phyloP scores from a whole-genome alignment of 2,113 vertebrate genomes.

The Nymphicus hollandicus region DNA sequence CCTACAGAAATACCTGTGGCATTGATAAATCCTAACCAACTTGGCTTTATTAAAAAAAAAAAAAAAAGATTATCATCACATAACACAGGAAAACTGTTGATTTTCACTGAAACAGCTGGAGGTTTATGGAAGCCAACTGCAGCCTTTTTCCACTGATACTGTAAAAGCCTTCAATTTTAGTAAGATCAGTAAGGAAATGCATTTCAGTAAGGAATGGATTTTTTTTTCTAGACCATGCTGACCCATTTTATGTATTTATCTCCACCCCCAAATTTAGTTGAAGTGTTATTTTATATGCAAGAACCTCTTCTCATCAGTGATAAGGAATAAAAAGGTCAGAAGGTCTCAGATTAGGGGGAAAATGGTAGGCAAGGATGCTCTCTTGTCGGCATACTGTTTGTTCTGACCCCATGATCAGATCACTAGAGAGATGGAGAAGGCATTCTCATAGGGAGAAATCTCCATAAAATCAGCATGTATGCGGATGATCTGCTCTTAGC shows the following conservation, averaged over 20 bases:
- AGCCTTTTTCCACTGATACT: slow-evolving; percentile 20
- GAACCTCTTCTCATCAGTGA: background rate
- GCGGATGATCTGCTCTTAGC: slow-evolving; percentile 35
- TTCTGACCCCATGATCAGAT: slow-evolving; percentile 38
- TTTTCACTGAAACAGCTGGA: slow-evolving; percentile 47
- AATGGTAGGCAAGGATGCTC: background rate
- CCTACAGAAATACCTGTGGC: slow-evolving; percentile 37
- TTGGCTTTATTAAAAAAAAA: slow-evolving; percentile 11
- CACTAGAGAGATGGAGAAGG: slow-evolving; percentile 1
- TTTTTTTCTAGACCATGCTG: background rate
- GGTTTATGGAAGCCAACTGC: slow-evolving; percentile 24
- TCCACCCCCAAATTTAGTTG: slow-evolving; percentile 7
- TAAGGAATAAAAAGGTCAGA: slow-evolving; percentile 30
- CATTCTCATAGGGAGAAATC: slow-evolving; percentile 23
- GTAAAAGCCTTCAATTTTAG: slow-evolving; percentile 11
- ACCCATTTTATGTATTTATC: slow-evolving; percentile 22
- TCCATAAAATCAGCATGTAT: slow-evolving; percentile 46
- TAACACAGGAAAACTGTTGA: slow-evolving; percentile 36
- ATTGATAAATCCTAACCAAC: slow-evolving; percentile 44
- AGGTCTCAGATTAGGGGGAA: slow-evolving; percentile 5
- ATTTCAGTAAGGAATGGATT: background rate
- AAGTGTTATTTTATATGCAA: background rate
- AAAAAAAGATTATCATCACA: background rate
- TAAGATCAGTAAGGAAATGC: slow-evolving; percentile 1
- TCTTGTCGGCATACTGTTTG: background rate